These are phyloP conservation scores for Caenorhabditis sulstoni DNA, from an alignment of 2,888 invertebrate genomes.

Conservation along the genomic window DNA sequence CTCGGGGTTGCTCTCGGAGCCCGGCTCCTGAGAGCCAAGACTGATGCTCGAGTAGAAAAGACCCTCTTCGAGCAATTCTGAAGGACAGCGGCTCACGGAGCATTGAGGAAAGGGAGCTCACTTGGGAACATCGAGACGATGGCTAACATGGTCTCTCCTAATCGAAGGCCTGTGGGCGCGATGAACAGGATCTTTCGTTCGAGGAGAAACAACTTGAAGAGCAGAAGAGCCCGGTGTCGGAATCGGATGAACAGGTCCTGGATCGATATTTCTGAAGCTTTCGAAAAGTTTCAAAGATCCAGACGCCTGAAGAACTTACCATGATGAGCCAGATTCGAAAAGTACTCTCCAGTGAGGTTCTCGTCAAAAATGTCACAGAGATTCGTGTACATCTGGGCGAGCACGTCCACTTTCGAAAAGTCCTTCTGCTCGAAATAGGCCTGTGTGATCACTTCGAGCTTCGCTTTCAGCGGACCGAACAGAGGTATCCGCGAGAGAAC, in stretches of 20 bases:
- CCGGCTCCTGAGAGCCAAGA: not conserved
- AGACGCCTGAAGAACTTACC: conserved; percentile 15
- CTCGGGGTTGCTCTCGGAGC: conserved; percentile 3
- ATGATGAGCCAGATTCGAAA: conserved; percentile 47
- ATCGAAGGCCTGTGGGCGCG: conserved; percentile 89
- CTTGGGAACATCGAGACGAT: conserved; percentile 92
- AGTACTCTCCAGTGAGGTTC: conserved; percentile 48
- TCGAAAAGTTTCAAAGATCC: not conserved
- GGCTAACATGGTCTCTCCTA: conserved; percentile 89
- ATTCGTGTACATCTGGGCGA: conserved; percentile 94
- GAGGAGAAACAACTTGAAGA: conserved; percentile 93
- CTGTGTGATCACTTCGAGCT: conserved; percentile 95
- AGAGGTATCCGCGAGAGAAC: conserved; percentile 89
- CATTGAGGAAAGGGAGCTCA: conserved; percentile 69
- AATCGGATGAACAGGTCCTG: conserved; percentile 89
- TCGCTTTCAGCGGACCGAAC: conserved; percentile 92
- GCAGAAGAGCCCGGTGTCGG: conserved; percentile 91
- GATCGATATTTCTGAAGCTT: conserved; percentile 87
- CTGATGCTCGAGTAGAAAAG: conserved; percentile 58
- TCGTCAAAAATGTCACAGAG: conserved; percentile 88
- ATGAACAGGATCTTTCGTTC: conserved; percentile 92
- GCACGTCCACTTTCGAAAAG: conserved; percentile 82
- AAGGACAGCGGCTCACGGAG: conserved; percentile 12
- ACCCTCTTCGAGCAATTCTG: conserved; percentile 78
- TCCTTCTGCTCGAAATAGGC: conserved; percentile 92